Base-by-base conservation (phyloP, 2,888 invertebrate genomes). In the Drosophila algonquin region DNA sequence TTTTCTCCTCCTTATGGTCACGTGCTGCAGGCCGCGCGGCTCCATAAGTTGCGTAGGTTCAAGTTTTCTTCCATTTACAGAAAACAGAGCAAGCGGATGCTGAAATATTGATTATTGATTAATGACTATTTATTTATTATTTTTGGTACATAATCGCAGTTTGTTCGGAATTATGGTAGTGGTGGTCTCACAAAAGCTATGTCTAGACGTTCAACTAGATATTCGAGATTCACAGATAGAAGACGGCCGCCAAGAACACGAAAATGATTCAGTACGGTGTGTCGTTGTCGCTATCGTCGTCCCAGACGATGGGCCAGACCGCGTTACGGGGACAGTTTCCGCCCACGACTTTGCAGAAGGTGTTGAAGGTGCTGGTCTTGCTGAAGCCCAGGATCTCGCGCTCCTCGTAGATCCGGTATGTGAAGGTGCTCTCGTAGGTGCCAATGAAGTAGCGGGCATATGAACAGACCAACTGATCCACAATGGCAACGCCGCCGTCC, bases 391-490 rank as follows among this genome's bases (percentile, higher is more conserved):
- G 91, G 71, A 99, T 98, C 93, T 99, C 99, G 30, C 99, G 93
- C 90, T 99, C 99, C 91, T 99, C 99, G 93, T 99, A 98, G 78
- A 99, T 99, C 63, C 99, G 94, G 91, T 96, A 98, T 0, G 98
- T 96, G 92, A 99, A 99, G 0, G 99, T 99, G 69, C 99, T 99
- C 82, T 98, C 98, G 90, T 96, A 95, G 0, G 98, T 98, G 10
- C 99, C 99, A 46, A 98, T 94, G 90, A 99, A 99, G 90, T 95
- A 95, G 51, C 95, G 94, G 0, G 98, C 96, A 92, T 96, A 95
- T 0, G 98, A 96, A 92, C 98, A 98, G 79, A 99, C 96, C 86
- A 98, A 97, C 93, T 99, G 99, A 90, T 99, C 99, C 56, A 99
- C 95, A 63, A 99, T 97, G 0, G 99, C 98, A 27, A 97, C 90